Evolutionary conservation across 64 coral and sea anemone species (phyloP), one percentile per base, ranked within the genome.

Genomic region (Dendrophyllia cribrosa): DNA sequence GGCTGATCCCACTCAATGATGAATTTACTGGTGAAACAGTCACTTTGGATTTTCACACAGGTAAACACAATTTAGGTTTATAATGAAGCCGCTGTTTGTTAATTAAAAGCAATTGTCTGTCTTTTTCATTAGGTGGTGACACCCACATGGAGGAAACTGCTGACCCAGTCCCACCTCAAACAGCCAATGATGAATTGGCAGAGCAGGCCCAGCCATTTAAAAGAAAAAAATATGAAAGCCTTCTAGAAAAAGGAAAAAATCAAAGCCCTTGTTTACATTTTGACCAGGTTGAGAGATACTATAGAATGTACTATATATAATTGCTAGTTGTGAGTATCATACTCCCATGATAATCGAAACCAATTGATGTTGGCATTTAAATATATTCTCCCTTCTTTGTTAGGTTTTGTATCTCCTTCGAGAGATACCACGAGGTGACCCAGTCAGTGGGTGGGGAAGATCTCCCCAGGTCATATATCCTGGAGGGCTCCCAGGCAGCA

Each of bases 401-500:
- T 45, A 75, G 73, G 43, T 85, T 76, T 88, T 56, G 58, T 25
- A 61, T 88, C 53, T 88, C 86, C 2, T 21, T 75, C 13, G 71
- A 88, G 34, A 53, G 70, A 22, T 88, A 88, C 26, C 86, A 88
- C 76, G 86, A 88, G 48, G n/a, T 88, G 3, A 48, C 86, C 22
- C 86, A 88, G 76, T 19, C 47, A 49, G 14, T 9, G 9, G 86
- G 86, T n/a, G 60, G 60, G 9, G n/a, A 65, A 20, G 53, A 46
- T 7, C 43, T 88, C 34, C 3, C 86, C 25, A 56, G 86, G 10
- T 17, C 71, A 60, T 88, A 76, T 24, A 23, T 75, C 15, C 12
- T 75, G 43, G 50, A 74, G 61, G 85, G 85, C 8, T 88, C 69
- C 8, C 21, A 74, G 70, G 23, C 50, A 10, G 69, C 69, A 6